These are phyloP conservation scores for Gobio occitaniae DNA, from an alignment of 2,797 vertebrate genomes.

Conservation along the genomic window DNA sequence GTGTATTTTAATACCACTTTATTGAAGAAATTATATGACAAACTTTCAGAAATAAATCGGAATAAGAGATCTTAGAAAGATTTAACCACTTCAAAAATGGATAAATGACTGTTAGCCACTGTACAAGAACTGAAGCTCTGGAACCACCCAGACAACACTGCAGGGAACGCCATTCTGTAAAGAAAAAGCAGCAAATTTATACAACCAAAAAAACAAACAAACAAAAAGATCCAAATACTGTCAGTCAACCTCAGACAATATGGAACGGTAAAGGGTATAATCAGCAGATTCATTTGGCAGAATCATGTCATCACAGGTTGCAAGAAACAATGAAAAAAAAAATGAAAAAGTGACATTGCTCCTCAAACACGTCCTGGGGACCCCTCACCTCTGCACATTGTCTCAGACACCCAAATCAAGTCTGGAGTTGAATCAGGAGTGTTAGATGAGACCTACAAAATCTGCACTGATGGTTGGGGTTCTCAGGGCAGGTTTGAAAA, in stretches of 20 bases:
- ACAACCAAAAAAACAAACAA: not conserved
- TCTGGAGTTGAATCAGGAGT: too few relatives aligned
- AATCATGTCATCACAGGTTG: slow-evolving; percentile 78
- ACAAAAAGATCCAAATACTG: rapidly evolving
- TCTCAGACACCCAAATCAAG: too few relatives aligned
- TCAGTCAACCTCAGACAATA: slow-evolving; percentile 71
- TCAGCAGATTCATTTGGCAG: slow-evolving; percentile 83
- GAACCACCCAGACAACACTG: not conserved
- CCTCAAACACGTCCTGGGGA: rapidly evolving
- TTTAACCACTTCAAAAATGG: not conserved
- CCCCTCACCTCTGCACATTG: too few relatives aligned
- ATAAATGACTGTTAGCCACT: not conserved
- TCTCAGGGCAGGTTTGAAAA: too few relatives aligned
- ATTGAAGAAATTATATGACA: not conserved
- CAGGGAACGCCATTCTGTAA: not conserved
- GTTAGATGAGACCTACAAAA: too few relatives aligned
- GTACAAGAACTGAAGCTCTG: not conserved
- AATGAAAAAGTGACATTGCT: too few relatives aligned
- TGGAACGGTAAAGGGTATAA: slow-evolving; percentile 82
- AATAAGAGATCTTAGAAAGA: rapidly evolving
- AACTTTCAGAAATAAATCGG: not conserved
- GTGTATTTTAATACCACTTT: not conserved
- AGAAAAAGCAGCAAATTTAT: too few relatives aligned
- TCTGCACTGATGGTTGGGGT: too few relatives aligned
- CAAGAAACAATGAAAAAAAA: not conserved